Percentiles rank a stretch among this genome's conserved stretches.
phyloP scores from a whole-genome alignment of 2,888 invertebrate species.

The Parnassius apollo region DNA sequence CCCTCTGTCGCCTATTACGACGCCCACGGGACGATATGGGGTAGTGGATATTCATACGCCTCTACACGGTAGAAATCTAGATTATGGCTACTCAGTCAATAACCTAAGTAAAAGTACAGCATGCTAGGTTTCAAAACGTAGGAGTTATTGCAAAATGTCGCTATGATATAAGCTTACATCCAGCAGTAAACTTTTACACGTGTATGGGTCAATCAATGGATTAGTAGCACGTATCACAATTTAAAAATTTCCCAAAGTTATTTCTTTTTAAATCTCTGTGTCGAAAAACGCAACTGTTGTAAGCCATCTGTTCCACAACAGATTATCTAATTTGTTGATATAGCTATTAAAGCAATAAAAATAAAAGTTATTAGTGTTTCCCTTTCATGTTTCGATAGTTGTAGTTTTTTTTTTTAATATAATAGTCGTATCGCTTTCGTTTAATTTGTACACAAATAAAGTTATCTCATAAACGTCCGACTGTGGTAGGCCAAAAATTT shows the following conservation, averaged over 20 bases:
- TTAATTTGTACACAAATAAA: slow-evolving; percentile 9
- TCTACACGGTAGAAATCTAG: too few relatives aligned
- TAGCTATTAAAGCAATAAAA: slow-evolving; percentile 58
- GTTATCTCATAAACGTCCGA: not conserved
- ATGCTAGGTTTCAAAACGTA: not conserved
- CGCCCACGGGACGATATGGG: too few relatives aligned
- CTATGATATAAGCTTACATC: too few relatives aligned
- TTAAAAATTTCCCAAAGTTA: not conserved
- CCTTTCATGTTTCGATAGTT: slow-evolving; percentile 19
- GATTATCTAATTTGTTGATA: slow-evolving; percentile 74
- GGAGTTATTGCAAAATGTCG: too few relatives aligned
- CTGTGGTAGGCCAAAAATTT: not conserved
- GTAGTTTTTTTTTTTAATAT: not conserved
- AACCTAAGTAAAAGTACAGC: too few relatives aligned
- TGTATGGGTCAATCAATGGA: not conserved
- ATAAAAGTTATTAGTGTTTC: slow-evolving; percentile 39
- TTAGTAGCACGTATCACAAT: not conserved
- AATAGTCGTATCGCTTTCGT: not conserved
- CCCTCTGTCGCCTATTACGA: too few relatives aligned
- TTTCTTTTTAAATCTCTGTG: slow-evolving; percentile 14
- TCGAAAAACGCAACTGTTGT: slow-evolving; percentile 14
- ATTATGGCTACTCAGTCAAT: too few relatives aligned
- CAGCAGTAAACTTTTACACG: too few relatives aligned
- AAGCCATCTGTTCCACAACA: slow-evolving; percentile 47
- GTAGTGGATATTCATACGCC: too few relatives aligned